These are phyloP conservation scores for Caranx ignobilis DNA, from an alignment of 2,113 vertebrate genomes.

Conservation along the genomic window DNA sequence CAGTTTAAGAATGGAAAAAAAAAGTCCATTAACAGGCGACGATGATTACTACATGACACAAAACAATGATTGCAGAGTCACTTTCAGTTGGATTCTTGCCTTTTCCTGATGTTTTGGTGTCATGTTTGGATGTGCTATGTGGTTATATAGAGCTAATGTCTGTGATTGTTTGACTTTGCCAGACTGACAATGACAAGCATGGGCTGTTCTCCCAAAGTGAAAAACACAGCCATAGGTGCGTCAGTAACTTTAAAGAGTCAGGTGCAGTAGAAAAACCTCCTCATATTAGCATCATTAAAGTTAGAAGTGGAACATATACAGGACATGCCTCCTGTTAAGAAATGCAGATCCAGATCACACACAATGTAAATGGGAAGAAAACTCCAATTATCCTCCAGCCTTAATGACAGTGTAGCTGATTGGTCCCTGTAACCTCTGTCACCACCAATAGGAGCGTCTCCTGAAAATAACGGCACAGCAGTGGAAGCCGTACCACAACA, in stretches of 20 bases:
- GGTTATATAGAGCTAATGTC: neutral
- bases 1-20: slow-evolving; percentile 32
- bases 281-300: no score
- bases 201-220: slow-evolving; percentile 18
- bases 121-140: slow-evolving; percentile 19
- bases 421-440: no score
- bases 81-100: slow-evolving; percentile 1
- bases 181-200: slow-evolving; percentile 30
- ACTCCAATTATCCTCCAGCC: no score
- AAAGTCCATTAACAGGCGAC: slow-evolving; percentile 6
- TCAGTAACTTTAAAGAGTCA: neutral
- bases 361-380: neutral
- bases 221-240: slow-evolving; percentile 11
- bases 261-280: neutral
- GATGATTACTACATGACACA: slow-evolving; percentile 6
- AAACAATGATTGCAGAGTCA: neutral
- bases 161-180: slow-evolving; percentile 15
- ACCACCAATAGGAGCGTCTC: no score
- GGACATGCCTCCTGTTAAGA: no score
- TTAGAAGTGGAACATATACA: no score
- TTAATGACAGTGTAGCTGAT: no score
- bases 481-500: no score
- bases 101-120: slow-evolving; percentile 10
- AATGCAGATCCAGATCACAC: no score
- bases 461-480: no score